Evolutionary conservation across 1,140 invertebrate genomes (phyloP).

Genomic region (Drosophila lacteicornis): DNA sequence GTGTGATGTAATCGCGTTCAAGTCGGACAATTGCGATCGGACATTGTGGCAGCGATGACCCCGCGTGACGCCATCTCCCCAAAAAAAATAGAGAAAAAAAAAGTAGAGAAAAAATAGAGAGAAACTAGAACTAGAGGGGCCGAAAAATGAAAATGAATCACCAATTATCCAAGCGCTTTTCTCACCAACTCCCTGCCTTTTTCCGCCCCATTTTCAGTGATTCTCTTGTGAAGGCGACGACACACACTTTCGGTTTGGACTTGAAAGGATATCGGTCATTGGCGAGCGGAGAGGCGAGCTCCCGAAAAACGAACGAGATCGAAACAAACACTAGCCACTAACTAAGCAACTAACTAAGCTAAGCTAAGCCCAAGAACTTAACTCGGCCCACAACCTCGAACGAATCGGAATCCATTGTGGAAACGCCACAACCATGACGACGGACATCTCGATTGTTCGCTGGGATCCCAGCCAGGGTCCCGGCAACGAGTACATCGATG

Average conservation of each 20-base stretch:
- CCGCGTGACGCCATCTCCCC: conserved; percentile 59
- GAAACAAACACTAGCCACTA: conserved; percentile 15
- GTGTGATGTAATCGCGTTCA: conserved; percentile 76
- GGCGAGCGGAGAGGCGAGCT: conserved; percentile 33
- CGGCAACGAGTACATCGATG: conserved; percentile 94
- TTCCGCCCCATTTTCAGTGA: conserved; percentile 35
- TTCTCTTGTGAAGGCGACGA: conserved; percentile 39
- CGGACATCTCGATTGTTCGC: conserved; percentile 97
- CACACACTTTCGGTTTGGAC: conserved; percentile 42
- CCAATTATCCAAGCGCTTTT: conserved; percentile 28
- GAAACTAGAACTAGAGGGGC: conserved; percentile 9
- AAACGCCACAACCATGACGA: conserved; percentile 91
- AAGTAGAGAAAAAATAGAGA: no score
- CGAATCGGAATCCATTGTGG: conserved; percentile 45
- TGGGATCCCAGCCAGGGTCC: conserved; percentile 95
- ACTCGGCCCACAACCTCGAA: not conserved
- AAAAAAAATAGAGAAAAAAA: not conserved
- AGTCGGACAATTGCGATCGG: conserved; percentile 69
- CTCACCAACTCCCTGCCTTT: conserved; percentile 6
- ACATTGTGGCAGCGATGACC: conserved; percentile 60
- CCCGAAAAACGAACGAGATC: conserved; percentile 6
- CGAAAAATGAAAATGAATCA: conserved; percentile 18
- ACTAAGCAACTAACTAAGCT: not conserved
- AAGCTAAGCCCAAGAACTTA: conserved; percentile 7
- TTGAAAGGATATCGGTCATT: conserved; percentile 7